Evolutionary conservation across 2,888 invertebrate genomes (phyloP), one percentile per base, ranked within the genome.

Genomic region (Campaea margaritaria): DNA sequence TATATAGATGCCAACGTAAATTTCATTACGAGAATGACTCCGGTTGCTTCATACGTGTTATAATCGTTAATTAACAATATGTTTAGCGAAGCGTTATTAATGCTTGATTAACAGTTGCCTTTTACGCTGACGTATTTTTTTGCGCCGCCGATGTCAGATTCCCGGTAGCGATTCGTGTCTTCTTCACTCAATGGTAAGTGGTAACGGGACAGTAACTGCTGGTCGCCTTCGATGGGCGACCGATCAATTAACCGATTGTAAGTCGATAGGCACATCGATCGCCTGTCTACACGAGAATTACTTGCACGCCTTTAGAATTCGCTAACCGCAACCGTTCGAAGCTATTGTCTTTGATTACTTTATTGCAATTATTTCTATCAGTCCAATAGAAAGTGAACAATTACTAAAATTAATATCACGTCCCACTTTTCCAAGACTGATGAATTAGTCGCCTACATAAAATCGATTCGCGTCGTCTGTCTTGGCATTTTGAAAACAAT

Each of bases 171-270:
- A 77, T 76, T 75, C 73, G 74, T 68, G 72, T 75, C 72, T 70
- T 64, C 70, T 76, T 63, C 52, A 54, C 46, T 76, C 68, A 65
- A 64, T 68, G 60, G 67, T 82, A 83, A 84, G 58, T 58, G 54
- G 59, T 69, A 69, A 69, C 69, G 67, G 70, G 63, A 65, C 63
- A 47, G 55, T 60, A 64, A 72, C 58, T 68, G 72, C 72, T 73
- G 72, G 77, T 77, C 75, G 74, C 68, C 58, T 64, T 53, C 58
- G 59, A 68, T 68, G 66, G 61, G 57, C 47, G 28, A 45, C 12
- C 52, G 78, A 84, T 82, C 79, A 82, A 83, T 85, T 83, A 83
- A 71, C 67, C 67, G 81, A 84, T 83, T 76, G 76, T 64, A 62
- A 64, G 57, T 56, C 54, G 75, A 78, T 76, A 74, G 64, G 65